Percentiles rank a stretch among this genome's conserved stretches.
Evolutionary conservation across 2,888 invertebrate species (phyloP).

Genomic region (Hypolimnas misippus): DNA sequence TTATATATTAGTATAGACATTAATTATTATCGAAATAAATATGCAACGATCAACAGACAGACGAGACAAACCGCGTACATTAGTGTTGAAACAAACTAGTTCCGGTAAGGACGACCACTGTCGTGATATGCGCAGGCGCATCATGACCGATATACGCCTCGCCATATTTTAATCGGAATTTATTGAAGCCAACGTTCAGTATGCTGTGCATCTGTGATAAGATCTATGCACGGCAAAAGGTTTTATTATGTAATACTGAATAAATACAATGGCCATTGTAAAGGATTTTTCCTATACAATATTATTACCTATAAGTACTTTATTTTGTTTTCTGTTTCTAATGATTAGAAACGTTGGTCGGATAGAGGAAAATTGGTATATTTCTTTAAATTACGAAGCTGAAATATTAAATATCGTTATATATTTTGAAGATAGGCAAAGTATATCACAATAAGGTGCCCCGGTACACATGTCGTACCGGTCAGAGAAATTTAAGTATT

Average conservation of each 20-base stretch:
- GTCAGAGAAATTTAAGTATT: too few relatives aligned
- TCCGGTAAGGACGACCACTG: constrained; percentile 13
- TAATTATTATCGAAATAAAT: background rate
- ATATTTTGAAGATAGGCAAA: too few relatives aligned
- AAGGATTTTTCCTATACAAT: background rate
- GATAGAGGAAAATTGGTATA: too few relatives aligned
- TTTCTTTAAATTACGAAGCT: too few relatives aligned
- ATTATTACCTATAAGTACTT: background rate
- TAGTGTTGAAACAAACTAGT: constrained; percentile 12
- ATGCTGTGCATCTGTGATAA: background rate
- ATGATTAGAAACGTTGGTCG: too few relatives aligned
- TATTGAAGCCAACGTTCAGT: constrained; percentile 9
- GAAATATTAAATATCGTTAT: too few relatives aligned
- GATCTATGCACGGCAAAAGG: background rate
- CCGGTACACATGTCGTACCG: too few relatives aligned
- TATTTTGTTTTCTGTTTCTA: background rate
- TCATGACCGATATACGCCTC: constrained; percentile 34
- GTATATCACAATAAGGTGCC: too few relatives aligned
- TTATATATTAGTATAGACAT: background rate
- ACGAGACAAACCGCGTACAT: background rate
- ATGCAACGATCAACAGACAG: background rate
- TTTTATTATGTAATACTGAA: background rate
- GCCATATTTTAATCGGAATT: constrained; percentile 21
- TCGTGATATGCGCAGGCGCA: constrained; percentile 20
- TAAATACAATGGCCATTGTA: background rate